Evolutionary conservation across 2,888 invertebrate species (phyloP).

Genomic region (Eristalis arbustorum): DNA sequence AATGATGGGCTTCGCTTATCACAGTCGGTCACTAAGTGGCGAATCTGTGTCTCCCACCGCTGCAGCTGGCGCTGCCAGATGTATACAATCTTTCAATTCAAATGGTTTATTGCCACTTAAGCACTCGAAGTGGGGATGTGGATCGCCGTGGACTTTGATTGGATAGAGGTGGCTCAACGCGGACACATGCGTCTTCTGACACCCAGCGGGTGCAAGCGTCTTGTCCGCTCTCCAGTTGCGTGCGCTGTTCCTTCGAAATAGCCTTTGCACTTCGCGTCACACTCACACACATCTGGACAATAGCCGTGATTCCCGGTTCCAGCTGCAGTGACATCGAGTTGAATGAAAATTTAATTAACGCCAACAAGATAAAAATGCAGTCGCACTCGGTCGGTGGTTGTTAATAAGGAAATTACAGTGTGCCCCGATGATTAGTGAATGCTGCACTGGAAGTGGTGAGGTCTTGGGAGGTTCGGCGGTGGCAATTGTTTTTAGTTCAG

Average conservation of each 20-base stretch:
- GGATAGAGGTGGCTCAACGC: constrained; percentile 23
- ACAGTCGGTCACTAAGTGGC: constrained; percentile 33
- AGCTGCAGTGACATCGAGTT: neutral
- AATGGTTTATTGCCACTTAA: constrained; percentile 53
- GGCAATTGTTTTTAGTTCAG: neutral
- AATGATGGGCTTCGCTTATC: constrained; percentile 23
- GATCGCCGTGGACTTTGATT: constrained; percentile 12
- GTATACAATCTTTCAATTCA: constrained; percentile 32
- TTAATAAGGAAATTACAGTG: constrained; percentile 68
- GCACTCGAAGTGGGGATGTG: constrained; percentile 6
- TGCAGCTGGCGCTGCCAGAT: constrained; percentile 5
- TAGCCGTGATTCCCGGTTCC: neutral
- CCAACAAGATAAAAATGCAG: constrained; percentile 38
- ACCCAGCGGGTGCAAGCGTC: neutral
- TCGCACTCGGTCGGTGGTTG: constrained; percentile 20
- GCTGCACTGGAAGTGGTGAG: constrained; percentile 22
- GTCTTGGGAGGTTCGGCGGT: constrained; percentile 10
- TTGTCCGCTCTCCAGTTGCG: neutral
- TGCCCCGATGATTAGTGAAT: constrained; percentile 56
- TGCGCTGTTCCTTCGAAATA: neutral
- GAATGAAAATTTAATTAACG: constrained; percentile 55
- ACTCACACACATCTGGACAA: neutral
- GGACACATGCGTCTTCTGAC: constrained; percentile 2
- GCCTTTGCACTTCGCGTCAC: neutral
- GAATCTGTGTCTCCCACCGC: constrained; percentile 20